Evolutionary conservation across 2,113 vertebrate genomes (phyloP), one percentile per base, ranked within the genome.

Genomic region (Aegypius monachus): DNA sequence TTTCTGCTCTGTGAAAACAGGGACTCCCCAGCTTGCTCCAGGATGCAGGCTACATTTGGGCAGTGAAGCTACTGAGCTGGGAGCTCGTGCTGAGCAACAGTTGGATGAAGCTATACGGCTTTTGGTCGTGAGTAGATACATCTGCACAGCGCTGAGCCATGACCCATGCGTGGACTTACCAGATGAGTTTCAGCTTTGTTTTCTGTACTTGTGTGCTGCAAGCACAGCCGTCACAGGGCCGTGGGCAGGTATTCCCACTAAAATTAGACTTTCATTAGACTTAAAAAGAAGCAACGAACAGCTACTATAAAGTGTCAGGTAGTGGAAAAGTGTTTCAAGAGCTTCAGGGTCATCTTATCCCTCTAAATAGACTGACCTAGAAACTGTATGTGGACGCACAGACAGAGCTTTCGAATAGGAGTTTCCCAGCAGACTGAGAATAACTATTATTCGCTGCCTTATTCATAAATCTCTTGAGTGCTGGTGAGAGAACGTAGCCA

Each of bases 81-180:
- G 29, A 88, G 34, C 27, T 56, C 52, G 4, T 15, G 29, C 31
- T 52, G 55, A 75, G 42, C 34, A 83, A 9, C 2, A 10, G 34
- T 3, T 43, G 27, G 23, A 31, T 43, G 47, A 53, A 89, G 56
- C 17, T 40, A 5, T 23, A 16, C 52, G 26, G 23, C 17, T 43
- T 26, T n/a, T 42, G 58, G 34, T 16, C 1, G 1, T 32, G 45
- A 48, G 27, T 9, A 75, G 42, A 31, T 17, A 9, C 15, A 32
- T 9, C 47, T n/a, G 50, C 38, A 36, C 10, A 47, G 68, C 6
- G 2, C 38, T 32, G 78, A 81, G 53, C 25, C 40, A 4, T 16
- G 38, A 74, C 23, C 40, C 1, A 0, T 21, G 25, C 0, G 0
- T 29, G 40, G 45, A 68, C 8, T 23, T 8, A 5, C 20, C 38